A percentile compares a stretch with the other conserved stretches of the same genome.
phyloP scores from a whole-genome alignment of 2,113 vertebrate species.

The Alces alces region DNA sequence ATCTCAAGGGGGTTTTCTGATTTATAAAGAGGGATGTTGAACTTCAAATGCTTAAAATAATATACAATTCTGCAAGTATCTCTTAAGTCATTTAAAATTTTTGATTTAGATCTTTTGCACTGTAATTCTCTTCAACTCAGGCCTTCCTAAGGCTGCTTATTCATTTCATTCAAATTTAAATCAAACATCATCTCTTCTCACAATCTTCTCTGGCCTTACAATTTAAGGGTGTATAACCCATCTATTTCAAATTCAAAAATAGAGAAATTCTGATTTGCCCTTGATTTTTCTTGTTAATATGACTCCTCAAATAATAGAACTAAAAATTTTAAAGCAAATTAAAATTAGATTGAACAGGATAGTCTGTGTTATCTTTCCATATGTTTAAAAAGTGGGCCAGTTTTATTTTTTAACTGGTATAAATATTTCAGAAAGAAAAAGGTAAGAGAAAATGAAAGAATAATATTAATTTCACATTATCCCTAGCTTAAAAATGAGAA shows the following conservation, averaged over 20 bases:
- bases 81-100: neutral
- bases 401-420: neutral
- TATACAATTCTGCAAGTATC: neutral
- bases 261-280: neutral
- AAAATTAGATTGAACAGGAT: neutral
- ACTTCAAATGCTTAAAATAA: neutral
- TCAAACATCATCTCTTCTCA: neutral
- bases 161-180: neutral
- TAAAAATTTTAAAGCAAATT: neutral
- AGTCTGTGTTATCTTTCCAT: neutral
- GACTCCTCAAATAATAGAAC: neutral
- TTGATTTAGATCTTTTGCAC: neutral
- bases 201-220: neutral
- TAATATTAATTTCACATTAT: neutral
- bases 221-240: fast-evolving
- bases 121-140: neutral
- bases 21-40: neutral
- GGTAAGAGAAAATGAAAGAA: neutral
- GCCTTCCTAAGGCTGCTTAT: neutral
- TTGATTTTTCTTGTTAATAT: neutral
- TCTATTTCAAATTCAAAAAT: neutral
- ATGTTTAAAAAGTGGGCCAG: neutral
- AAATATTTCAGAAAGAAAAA: neutral
- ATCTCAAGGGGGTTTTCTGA: neutral
- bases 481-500: neutral